Conservation (phyloP, 2,888 invertebrate species). For the Lasioglossum zephyrum region DNA sequence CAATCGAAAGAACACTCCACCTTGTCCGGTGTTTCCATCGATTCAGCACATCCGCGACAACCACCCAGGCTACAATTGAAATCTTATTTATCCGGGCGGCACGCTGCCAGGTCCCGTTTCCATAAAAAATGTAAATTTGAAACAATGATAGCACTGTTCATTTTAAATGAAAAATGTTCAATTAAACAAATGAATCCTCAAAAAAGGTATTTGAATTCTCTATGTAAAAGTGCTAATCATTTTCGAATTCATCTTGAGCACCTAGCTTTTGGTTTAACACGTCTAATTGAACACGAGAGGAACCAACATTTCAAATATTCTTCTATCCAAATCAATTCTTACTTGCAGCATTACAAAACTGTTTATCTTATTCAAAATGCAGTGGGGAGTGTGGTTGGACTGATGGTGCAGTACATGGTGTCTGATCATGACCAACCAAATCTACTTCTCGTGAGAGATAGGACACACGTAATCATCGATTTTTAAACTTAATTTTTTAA, state of each 20-base stretch:
- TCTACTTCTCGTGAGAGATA: not conserved
- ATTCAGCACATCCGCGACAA: conserved; percentile 48
- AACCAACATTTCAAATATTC: not conserved
- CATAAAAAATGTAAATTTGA: not conserved
- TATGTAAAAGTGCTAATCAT: not conserved
- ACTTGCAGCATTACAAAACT: too few species aligned
- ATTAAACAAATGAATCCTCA: not conserved
- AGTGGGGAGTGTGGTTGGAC: too few species aligned
- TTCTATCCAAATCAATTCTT: too few species aligned
- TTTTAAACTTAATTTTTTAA: too few species aligned
- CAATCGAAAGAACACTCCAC: conserved; percentile 46
- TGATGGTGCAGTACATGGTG: too few species aligned
- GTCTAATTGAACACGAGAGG: not conserved
- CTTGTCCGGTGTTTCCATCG: conserved; percentile 47
- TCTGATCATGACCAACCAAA: not conserved
- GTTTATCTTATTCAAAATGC: too few species aligned
- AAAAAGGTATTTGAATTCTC: not conserved
- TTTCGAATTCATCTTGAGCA: not conserved
- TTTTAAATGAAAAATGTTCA: not conserved
- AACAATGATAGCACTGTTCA: not conserved
- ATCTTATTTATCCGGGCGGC: conserved; percentile 27
- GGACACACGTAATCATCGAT: not conserved
- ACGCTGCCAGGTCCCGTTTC: not conserved
- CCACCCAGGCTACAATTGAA: not conserved
- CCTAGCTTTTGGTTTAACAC: not conserved